phyloP scores from a whole-genome alignment of 2,797 vertebrate genomes.

The Sebastes alutus region DNA sequence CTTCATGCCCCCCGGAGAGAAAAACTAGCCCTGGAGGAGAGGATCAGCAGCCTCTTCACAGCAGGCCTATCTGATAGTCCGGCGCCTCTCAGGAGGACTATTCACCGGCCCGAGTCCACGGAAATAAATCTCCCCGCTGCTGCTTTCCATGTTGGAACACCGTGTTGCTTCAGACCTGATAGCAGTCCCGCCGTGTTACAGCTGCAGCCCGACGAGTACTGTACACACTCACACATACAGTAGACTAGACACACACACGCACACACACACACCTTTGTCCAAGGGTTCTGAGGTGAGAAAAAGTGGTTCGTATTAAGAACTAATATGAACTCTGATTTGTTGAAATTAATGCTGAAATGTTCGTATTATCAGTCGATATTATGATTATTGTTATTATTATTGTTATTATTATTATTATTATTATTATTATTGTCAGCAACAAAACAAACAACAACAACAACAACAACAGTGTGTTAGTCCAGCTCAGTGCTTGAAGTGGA shows the following conservation, averaged over 20 bases:
- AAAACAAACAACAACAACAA: no score
- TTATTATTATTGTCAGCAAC: no score
- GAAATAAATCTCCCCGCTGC: conserved; percentile 67
- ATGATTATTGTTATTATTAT: no score
- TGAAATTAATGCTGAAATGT: not conserved
- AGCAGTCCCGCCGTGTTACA: conserved; percentile 24
- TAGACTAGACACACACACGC: not conserved
- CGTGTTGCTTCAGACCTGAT: conserved; percentile 60
- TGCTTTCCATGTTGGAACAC: conserved; percentile 66
- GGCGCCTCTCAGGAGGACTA: conserved; percentile 58
- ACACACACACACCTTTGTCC: not conserved
- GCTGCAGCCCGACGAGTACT: not conserved
- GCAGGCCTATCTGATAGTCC: conserved; percentile 71
- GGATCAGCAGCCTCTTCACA: conserved; percentile 74
- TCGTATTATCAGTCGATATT: no score
- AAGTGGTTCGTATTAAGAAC: not conserved
- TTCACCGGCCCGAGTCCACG: conserved; percentile 30
- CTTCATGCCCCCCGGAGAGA: conserved; percentile 70
- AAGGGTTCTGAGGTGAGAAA: not conserved
- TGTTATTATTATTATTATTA: no score
- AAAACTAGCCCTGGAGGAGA: conserved; percentile 67
- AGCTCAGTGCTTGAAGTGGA: no score
- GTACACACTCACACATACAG: conserved; percentile 18
- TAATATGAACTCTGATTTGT: no score
- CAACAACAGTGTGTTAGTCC: no score